phyloP scores from a whole-genome alignment of 2,797 vertebrate genomes.

The Sebastolobus alascanus region DNA sequence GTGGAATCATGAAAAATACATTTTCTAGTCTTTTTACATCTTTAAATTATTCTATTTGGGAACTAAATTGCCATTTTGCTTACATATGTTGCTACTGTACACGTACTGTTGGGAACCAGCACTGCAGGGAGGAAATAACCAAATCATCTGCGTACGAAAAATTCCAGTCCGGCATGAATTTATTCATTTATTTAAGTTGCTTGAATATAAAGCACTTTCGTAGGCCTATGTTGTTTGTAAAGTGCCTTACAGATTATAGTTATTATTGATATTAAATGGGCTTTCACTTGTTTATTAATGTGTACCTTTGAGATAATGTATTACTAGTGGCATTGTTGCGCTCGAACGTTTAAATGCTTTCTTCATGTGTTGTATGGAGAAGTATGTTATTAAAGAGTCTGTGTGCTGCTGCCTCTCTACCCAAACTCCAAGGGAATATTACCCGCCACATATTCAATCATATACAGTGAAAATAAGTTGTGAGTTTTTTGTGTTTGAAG shows the following conservation, averaged over 20 bases:
- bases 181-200: background rate
- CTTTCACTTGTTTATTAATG: constrained; percentile 9
- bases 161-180: background rate
- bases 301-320: background rate
- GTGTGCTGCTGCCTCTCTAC: background rate
- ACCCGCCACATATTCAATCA: constrained; percentile 62
- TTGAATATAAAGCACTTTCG: background rate
- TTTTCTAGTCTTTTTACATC: background rate
- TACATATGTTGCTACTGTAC: background rate
- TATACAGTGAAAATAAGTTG: constrained; percentile 69
- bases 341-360: constrained; percentile 8
- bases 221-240: background rate
- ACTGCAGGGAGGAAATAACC: background rate
- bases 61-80: background rate
- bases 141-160: constrained; percentile 3
- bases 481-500: constrained; percentile 75
- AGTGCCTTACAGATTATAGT: background rate
- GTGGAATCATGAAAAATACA: background rate
- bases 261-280: background rate
- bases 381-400: constrained; percentile 21
- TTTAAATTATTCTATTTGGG: background rate
- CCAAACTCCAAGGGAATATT: constrained; percentile 47
- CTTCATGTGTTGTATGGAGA: constrained; percentile 5
- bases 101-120: background rate
- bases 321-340: background rate